Evolutionary conservation across 2,888 invertebrate species (phyloP).

Genomic region (Theretra japonica): DNA sequence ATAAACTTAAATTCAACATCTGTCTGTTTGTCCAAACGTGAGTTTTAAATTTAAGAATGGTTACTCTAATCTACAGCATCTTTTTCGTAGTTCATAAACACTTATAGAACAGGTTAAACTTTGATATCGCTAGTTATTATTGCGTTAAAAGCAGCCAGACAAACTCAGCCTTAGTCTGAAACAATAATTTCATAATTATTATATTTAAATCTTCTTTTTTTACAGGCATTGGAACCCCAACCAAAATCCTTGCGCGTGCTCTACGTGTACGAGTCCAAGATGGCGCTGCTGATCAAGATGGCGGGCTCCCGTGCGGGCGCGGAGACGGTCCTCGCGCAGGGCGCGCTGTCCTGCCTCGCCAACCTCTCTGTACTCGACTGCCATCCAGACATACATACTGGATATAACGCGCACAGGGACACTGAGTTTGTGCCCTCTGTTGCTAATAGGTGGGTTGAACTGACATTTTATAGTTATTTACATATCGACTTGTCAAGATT

Average conservation of each 20-base stretch:
- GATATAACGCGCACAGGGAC: conserved; percentile 39
- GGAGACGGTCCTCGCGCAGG: conserved; percentile 89
- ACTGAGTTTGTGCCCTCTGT: conserved; percentile 67
- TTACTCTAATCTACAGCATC: no score
- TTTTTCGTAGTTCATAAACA: no score
- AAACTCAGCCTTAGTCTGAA: no score
- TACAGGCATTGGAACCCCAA: conserved; percentile 86
- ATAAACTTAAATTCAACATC: no score
- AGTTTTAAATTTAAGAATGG: no score
- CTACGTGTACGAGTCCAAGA: conserved; percentile 94
- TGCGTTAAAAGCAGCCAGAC: no score
- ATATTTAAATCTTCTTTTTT: background rate
- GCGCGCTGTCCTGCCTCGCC: conserved; percentile 87
- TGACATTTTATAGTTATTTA: background rate
- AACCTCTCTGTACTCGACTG: conserved; percentile 88
- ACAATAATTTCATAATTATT: no score
- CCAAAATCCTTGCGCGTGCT: conserved; percentile 89
- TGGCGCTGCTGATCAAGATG: conserved; percentile 90
- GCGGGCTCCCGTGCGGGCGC: conserved; percentile 88
- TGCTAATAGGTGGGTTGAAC: conserved; percentile 55
- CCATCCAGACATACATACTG: conserved; percentile 88
- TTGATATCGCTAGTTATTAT: no score
- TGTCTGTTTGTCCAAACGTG: no score
- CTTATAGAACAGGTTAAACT: no score
- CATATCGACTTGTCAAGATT: background rate